These are phyloP conservation scores for Heliconius hortense DNA, from an alignment of 2,888 invertebrate genomes.

Conservation along the genomic window DNA sequence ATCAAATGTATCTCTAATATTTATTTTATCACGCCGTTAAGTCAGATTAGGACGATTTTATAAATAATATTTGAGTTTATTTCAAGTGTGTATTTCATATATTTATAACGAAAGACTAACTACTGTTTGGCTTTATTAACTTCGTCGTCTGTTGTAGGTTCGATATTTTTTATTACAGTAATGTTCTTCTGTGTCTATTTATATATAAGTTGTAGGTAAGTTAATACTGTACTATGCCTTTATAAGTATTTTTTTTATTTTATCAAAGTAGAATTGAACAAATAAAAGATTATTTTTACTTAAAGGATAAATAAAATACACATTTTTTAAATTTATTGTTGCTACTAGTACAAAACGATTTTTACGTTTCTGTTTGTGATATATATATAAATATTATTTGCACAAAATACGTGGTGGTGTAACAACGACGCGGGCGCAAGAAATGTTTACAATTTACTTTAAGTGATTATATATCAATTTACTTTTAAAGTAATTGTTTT, in stretches of 20 bases:
- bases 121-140: not conserved
- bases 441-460: constrained; percentile 10
- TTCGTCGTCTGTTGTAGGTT: not conserved
- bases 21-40: not conserved
- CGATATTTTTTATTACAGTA: not conserved
- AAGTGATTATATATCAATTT: constrained; percentile 12
- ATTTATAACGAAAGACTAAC: not conserved
- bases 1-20: not conserved
- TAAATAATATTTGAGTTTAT: not conserved
- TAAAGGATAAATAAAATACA: not conserved
- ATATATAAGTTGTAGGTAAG: not conserved
- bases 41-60: not conserved
- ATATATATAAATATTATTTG: not conserved
- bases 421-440: constrained; percentile 21
- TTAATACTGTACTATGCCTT: too few relatives aligned
- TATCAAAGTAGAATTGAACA: not conserved
- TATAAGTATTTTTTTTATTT: not conserved
- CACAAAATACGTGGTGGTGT: constrained; percentile 4
- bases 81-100: too few relatives aligned
- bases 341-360: not conserved
- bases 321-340: not conserved
- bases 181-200: not conserved
- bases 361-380: constrained; percentile 14
- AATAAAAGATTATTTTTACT: not conserved
- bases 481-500: not conserved